phyloP scores from a whole-genome alignment of 2,113 vertebrate genomes.

The Spea multiplicata region DNA sequence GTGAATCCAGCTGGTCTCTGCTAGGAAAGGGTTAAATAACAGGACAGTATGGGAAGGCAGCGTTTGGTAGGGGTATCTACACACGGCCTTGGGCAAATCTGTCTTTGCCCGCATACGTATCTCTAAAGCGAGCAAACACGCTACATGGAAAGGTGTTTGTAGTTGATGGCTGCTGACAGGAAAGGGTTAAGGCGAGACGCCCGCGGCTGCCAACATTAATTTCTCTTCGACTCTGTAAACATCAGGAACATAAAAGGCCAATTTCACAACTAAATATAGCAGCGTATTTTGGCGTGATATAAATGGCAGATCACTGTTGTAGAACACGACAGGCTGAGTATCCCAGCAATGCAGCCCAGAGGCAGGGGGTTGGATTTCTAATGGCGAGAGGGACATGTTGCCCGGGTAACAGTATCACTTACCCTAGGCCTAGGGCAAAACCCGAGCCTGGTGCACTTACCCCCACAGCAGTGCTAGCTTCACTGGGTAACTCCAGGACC shows the following conservation, averaged over 20 bases:
- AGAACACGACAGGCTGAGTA: constrained; percentile 43
- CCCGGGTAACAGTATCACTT: not conserved
- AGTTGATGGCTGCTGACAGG: not conserved
- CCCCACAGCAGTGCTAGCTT: no score
- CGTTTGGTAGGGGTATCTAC: not conserved
- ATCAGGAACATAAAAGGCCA: constrained; percentile 49
- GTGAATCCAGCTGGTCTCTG: not conserved
- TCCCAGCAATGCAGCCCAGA: constrained; percentile 27
- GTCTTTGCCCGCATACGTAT: not conserved
- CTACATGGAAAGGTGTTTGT: not conserved
- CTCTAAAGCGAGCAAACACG: not conserved
- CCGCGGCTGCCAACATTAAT: constrained; percentile 46
- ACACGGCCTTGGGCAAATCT: not conserved
- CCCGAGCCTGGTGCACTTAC: no score
- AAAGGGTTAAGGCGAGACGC: constrained; percentile 34
- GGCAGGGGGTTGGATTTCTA: not conserved
- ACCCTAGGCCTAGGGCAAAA: not conserved
- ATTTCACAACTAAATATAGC: constrained; percentile 50
- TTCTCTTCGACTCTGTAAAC: constrained; percentile 45
- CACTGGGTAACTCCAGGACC: no score
- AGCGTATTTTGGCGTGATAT: constrained; percentile 45
- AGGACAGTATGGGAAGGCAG: not conserved
- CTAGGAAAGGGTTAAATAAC: not conserved
- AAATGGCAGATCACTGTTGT: constrained; percentile 47
- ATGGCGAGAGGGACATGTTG: not conserved